Base-by-base conservation (phyloP, 1,140 invertebrate genomes). In the Drosophila burlai region DNA sequence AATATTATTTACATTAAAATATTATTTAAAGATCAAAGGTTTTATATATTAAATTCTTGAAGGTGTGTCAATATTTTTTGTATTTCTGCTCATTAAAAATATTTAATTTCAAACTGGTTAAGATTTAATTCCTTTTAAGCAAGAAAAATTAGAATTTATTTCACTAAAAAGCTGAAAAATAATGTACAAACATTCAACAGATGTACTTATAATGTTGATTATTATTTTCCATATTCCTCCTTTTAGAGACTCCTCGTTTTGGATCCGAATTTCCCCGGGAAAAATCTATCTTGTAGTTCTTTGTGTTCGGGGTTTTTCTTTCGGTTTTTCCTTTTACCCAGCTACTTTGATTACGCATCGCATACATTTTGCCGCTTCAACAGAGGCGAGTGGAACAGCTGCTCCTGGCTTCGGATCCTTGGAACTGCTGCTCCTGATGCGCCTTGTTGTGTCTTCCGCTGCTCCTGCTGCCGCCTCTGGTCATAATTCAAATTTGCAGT, bases 401-500 rank as follows among this genome's bases (percentile, higher is more conserved):
- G 80, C 54, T 66, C 45, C 61, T 69, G 40, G 29, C 26, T 18
- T n/a, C 21, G 16, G 54, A 59, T 72, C 76, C 63, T 61, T 57
- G 36, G 43, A 11, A 21, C 38, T 43, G 40, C 21, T 67, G 47
- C 47, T 55, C 13, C 38, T 31, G 18, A 29, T 31, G 31, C 31
- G 45, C 29, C 38, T 61, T 61, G 55, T 66, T 62, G 57, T 42
- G 42, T 64, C 59, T 68, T 69, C 60, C 9, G 9, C 18, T 26
- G 15, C 21, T 57, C 10, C 62, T 67, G 29, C 58, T 49, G 43
- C 36, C 50, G 61, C 60, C 69, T 40, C 54, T 74, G 83, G 83
- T 76, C 65, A 91, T 91, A 91, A 91, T 91, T 91, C 87, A 91
- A 91, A 91, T 91, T 91, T 91, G 80, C 80, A 87, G 87, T 91